A percentile compares a stretch with the other conserved stretches of the same genome.
phyloP scores from a whole-genome alignment of 2,888 invertebrate species.

The Caenorhabditis becei region DNA sequence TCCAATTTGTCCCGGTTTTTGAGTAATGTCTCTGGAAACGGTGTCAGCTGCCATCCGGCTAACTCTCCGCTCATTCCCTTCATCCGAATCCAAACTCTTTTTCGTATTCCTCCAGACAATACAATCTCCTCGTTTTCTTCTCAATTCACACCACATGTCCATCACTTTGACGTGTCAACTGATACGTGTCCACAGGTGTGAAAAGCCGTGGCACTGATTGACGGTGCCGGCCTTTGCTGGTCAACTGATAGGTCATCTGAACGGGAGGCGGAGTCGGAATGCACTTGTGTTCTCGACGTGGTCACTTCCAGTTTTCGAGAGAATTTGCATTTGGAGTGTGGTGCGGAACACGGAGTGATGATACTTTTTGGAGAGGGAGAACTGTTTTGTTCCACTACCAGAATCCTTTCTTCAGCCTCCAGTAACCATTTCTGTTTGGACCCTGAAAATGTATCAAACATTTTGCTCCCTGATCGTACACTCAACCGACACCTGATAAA shows the following conservation, averaged over 20 bases:
- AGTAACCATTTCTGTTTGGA: too few relatives aligned
- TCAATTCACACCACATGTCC: not conserved
- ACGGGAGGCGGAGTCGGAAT: not conserved
- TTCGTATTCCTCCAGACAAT: not conserved
- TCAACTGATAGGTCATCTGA: not conserved
- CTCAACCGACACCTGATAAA: too few relatives aligned
- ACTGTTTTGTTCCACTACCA: too few relatives aligned
- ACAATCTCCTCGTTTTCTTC: not conserved
- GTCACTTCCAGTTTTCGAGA: not conserved
- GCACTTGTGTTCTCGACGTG: not conserved
- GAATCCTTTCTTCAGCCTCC: too few relatives aligned
- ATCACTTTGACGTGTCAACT: conserved; percentile 4
- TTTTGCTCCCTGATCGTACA: too few relatives aligned
- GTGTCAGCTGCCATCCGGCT: conserved; percentile 16
- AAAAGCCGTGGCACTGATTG: conserved; percentile 5
- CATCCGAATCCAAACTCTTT: not conserved
- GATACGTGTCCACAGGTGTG: conserved; percentile 6
- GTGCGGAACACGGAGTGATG: too few relatives aligned
- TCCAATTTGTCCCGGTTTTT: conserved; percentile 47
- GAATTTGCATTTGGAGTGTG: not conserved
- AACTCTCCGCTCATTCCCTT: conserved; percentile 6
- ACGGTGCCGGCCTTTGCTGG: not conserved
- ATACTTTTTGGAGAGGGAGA: too few relatives aligned
- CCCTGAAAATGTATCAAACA: too few relatives aligned
- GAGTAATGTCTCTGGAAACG: conserved; percentile 14